Percentiles rank a stretch among this genome's conserved stretches.
phyloP scores from a whole-genome alignment of 2,113 vertebrate species.

The Poecilia latipinna region DNA sequence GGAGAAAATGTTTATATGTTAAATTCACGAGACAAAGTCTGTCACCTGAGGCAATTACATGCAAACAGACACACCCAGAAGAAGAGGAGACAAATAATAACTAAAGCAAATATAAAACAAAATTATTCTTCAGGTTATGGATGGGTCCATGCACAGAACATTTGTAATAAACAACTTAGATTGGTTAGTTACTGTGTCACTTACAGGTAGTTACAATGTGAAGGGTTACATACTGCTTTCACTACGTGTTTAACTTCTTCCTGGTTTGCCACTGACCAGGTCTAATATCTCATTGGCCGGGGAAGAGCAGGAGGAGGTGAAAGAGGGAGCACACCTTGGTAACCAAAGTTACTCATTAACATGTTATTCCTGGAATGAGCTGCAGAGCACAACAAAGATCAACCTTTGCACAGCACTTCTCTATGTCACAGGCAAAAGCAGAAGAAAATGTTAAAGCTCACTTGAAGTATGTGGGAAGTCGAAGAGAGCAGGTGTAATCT shows the following conservation, averaged over 20 bases:
- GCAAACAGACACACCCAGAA: neutral
- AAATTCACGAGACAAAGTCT: slow-evolving; percentile 29
- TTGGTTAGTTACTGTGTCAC: neutral
- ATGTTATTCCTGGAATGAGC: slow-evolving; percentile 49
- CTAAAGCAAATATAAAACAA: slow-evolving; percentile 10
- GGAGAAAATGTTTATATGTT: slow-evolving; percentile 6
- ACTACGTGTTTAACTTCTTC: slow-evolving; percentile 35
- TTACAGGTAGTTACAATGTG: neutral
- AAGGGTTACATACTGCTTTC: neutral
- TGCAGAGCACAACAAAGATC: slow-evolving; percentile 60
- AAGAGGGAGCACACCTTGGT: slow-evolving; percentile 59
- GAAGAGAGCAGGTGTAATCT: slow-evolving; percentile 6
- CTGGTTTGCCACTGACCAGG: slow-evolving; percentile 44
- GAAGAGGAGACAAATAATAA: neutral
- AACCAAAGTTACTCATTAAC: slow-evolving; percentile 81
- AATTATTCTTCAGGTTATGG: neutral
- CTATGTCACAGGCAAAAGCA: slow-evolving; percentile 51
- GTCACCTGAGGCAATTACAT: slow-evolving; percentile 3
- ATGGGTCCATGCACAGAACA: neutral
- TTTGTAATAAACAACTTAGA: slow-evolving; percentile 11
- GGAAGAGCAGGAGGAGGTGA: slow-evolving; percentile 27
- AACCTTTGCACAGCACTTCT: slow-evolving; percentile 78
- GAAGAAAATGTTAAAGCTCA: slow-evolving; percentile 14
- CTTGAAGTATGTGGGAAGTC: slow-evolving; percentile 34
- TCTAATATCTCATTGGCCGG: slow-evolving; percentile 53